A percentile compares a stretch with the other conserved stretches of the same genome.
Conservation (phyloP, 2,113 vertebrate genomes). For the Dissostichus mawsoni region DNA sequence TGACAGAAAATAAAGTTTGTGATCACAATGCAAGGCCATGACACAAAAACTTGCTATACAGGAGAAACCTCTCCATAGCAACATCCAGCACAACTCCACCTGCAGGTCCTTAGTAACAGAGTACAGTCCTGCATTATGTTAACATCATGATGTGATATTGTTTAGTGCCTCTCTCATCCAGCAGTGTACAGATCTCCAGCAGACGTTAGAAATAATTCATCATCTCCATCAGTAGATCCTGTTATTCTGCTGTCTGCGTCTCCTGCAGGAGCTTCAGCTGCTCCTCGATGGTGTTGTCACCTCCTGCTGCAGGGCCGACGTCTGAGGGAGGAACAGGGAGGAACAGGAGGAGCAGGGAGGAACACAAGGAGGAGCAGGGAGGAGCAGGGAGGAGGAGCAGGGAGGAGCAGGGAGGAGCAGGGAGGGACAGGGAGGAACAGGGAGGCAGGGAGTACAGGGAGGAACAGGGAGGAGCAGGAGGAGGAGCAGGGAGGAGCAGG, state of each 20-base stretch:
- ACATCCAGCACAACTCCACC: not conserved
- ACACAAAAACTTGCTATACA: not conserved
- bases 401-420: too few species aligned
- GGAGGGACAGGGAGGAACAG: too few species aligned
- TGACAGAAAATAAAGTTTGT: not conserved
- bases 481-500: too few species aligned
- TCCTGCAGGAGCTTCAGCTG: constrained; percentile 69
- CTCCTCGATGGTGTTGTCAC: constrained; percentile 77
- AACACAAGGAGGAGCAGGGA: not conserved
- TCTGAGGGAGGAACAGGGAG: constrained; percentile 51
- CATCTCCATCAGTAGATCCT: not conserved
- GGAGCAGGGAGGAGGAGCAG: too few species aligned
- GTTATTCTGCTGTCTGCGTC: constrained; percentile 27
- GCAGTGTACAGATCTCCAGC: not conserved
- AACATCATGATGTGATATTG: not conserved
- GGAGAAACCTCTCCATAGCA: not conserved
- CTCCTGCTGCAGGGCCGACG: constrained; percentile 75
- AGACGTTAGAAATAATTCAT: not conserved
- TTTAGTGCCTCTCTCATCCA: not conserved
- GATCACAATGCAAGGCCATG: not conserved
- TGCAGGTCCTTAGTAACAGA: not conserved
- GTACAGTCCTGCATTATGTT: not conserved
- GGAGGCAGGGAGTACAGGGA: too few species aligned
- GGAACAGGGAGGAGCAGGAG: too few species aligned
- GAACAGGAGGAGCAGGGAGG: too few species aligned